Evolutionary conservation across 2,113 vertebrate species (phyloP).

Genomic region (Natator depressus): DNA sequence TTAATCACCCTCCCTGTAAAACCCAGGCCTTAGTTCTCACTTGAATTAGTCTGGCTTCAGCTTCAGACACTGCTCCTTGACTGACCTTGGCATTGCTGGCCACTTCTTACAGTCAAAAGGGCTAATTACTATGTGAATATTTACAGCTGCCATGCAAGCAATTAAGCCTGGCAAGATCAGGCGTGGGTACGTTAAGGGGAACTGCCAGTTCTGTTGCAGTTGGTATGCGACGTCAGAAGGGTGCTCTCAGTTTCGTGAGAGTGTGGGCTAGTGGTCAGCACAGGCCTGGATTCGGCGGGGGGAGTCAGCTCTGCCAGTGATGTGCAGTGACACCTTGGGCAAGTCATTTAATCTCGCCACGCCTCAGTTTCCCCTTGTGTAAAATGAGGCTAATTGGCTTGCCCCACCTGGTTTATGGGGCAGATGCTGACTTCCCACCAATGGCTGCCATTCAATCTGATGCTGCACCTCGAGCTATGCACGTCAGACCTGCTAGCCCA

Average conservation of each 20-base stretch:
- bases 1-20: not conserved
- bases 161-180: not conserved
- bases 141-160: not conserved
- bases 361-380: not conserved
- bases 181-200: not conserved
- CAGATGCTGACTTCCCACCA: not conserved
- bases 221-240: not conserved
- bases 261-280: too few species aligned
- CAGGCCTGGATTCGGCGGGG: too few species aligned
- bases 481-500: not conserved
- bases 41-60: not conserved
- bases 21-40: not conserved
- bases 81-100: not conserved
- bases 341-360: not conserved
- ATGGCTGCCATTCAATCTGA: not conserved
- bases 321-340: not conserved
- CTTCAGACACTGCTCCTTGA: not conserved
- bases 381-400: not conserved
- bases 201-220: too few species aligned
- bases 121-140: not conserved
- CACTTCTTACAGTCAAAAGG: not conserved
- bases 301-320: not conserved
- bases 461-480: not conserved
- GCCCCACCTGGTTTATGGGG: not conserved
- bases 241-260: not conserved